These are phyloP conservation scores for Holacanthus passer DNA, from an alignment of 2,113 vertebrate species.

Conservation along the genomic window DNA sequence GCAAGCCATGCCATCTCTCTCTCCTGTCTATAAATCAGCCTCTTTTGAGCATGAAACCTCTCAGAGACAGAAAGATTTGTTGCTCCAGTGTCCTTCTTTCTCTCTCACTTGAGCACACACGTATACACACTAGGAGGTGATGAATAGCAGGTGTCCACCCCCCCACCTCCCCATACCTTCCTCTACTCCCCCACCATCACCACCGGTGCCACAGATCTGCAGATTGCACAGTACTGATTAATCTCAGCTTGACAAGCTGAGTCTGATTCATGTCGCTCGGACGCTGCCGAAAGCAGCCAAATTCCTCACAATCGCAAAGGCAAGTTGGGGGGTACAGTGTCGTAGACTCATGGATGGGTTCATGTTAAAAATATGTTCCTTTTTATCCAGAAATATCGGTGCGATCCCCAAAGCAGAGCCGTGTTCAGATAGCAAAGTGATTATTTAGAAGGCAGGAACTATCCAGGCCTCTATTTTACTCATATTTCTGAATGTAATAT, in stretches of 20 bases:
- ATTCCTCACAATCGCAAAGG: not conserved
- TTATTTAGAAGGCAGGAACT: not conserved
- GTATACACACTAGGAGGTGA: constrained; percentile 37
- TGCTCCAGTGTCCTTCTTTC: constrained; percentile 30
- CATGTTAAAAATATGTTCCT: constrained; percentile 10
- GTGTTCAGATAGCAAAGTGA: not conserved
- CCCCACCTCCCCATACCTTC: not conserved
- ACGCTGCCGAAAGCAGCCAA: constrained; percentile 1
- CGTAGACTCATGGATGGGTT: not conserved
- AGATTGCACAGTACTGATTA: constrained; percentile 53
- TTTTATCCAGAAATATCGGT: not conserved
- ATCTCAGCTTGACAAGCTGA: constrained; percentile 44
- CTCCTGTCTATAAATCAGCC: constrained; percentile 35
- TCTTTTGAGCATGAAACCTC: constrained; percentile 24
- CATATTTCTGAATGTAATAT: not conserved
- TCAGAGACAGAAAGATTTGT: constrained; percentile 37
- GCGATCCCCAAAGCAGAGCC: not conserved
- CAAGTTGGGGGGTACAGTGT: not conserved
- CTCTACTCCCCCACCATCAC: constrained; percentile 13
- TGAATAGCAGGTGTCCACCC: constrained; percentile 46
- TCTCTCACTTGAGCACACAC: constrained; percentile 2
- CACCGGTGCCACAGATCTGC: constrained; percentile 40
- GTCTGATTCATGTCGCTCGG: constrained; percentile 27
- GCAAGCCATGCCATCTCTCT: not conserved
- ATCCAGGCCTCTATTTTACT: not conserved